Conservation (phyloP, 1,140 invertebrate species). For the Pissodes strobi region DNA sequence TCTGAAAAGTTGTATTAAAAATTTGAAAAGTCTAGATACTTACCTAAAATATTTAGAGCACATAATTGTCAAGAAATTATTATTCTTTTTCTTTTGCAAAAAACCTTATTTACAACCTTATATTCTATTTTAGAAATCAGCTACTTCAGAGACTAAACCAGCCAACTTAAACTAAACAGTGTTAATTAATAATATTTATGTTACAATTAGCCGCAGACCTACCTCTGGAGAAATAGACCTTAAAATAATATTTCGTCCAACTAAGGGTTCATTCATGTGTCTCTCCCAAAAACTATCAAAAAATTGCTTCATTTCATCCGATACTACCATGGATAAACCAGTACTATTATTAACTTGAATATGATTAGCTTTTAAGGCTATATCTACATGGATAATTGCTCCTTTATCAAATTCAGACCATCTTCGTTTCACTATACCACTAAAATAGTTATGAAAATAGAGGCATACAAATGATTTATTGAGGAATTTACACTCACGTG, state of each 20-base stretch:
- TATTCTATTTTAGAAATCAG: no score
- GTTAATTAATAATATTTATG: constrained; percentile 18
- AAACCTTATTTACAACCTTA: no score
- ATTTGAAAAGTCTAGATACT: no score
- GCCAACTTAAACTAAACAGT: no score
- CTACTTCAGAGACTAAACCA: no score
- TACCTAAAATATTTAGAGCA: no score
- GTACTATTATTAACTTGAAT: constrained; percentile 75
- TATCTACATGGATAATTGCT: constrained; percentile 69
- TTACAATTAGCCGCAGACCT: no score
- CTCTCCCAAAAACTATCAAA: constrained; percentile 78
- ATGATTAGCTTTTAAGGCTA: constrained; percentile 75
- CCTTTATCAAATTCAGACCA: constrained; percentile 69
- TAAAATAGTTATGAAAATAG: constrained; percentile 49
- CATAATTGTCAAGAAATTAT: no score
- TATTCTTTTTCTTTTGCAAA: no score
- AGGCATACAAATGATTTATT: neutral
- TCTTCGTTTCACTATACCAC: constrained; percentile 75
- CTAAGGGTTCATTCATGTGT: constrained; percentile 66
- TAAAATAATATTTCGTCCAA: constrained; percentile 77
- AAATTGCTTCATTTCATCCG: constrained; percentile 72
- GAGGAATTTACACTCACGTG: constrained; percentile 71
- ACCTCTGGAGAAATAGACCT: constrained; percentile 84
- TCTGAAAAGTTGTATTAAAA: no score
- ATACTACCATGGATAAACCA: constrained; percentile 62